Evolutionary conservation across 2,797 vertebrate genomes (phyloP).

Genomic region (Megaceryle alcyon): DNA sequence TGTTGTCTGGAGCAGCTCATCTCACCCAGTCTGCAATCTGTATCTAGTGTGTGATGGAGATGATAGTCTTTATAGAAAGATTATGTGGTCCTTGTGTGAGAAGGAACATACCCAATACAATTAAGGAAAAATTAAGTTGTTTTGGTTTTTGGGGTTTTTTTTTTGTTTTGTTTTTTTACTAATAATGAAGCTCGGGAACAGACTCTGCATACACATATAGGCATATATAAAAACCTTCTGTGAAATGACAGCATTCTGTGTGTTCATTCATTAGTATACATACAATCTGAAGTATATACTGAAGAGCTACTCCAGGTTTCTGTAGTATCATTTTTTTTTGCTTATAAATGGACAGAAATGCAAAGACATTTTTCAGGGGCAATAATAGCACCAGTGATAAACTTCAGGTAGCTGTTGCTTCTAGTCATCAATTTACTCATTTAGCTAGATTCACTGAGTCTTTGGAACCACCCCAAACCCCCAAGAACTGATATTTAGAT

Average conservation of each 20-base stretch:
- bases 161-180: neutral
- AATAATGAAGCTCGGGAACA: neutral
- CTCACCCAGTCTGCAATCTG: neutral
- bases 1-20: neutral
- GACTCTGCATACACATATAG: neutral
- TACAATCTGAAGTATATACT: neutral
- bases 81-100: neutral
- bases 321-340: neutral
- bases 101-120: neutral
- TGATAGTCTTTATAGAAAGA: neutral
- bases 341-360: neutral
- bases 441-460: fast-evolving
- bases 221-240: neutral
- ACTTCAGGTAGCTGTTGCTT: neutral
- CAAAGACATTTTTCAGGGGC: neutral
- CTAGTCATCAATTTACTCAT: neutral
- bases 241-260: neutral
- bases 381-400: neutral
- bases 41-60: neutral
- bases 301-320: neutral
- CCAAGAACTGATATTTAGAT: neutral
- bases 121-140: neutral
- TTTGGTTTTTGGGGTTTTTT: no score
- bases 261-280: neutral
- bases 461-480: neutral